Evolutionary conservation across 2,113 vertebrate species (phyloP).

Genomic region (Indicator indicator): DNA sequence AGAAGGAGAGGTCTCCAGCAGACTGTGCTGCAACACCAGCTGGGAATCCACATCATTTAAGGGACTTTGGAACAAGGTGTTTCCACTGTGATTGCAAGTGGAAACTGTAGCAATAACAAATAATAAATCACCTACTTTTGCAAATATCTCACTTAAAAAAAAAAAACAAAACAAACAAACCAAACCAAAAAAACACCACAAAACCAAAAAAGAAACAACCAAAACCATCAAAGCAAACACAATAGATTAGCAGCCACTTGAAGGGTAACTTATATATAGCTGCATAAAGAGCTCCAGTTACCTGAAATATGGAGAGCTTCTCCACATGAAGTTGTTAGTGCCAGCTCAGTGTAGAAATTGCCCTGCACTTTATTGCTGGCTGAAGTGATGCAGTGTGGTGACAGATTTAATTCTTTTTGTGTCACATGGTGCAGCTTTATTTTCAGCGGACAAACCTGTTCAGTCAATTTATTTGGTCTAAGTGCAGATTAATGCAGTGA

Average conservation of each 20-base stretch:
- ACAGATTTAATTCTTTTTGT: not conserved
- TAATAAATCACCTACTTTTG: not conserved
- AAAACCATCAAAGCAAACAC: not conserved
- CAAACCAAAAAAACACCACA: not conserved
- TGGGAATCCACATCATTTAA: not conserved
- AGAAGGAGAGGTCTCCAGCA: slow-evolving; percentile 5
- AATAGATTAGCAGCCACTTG: not conserved
- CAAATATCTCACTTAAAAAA: not conserved
- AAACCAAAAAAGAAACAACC: no score
- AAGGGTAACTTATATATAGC: not conserved
- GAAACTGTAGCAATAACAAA: not conserved
- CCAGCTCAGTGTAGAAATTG: not conserved
- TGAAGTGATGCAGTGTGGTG: not conserved
- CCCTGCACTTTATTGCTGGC: not conserved
- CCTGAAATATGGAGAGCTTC: not conserved
- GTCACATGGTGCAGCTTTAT: not conserved
- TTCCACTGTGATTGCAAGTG: not conserved
- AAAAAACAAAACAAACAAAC: not conserved
- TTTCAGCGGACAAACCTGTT: not conserved
- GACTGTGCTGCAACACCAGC: not conserved
- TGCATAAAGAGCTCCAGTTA: not conserved
- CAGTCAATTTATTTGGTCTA: not conserved
- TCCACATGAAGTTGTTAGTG: fast-evolving
- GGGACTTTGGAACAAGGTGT: not conserved
- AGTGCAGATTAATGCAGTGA: not conserved